phyloP scores from a whole-genome alignment of 1,140 invertebrate species.

The Drosophila ohnishii region DNA sequence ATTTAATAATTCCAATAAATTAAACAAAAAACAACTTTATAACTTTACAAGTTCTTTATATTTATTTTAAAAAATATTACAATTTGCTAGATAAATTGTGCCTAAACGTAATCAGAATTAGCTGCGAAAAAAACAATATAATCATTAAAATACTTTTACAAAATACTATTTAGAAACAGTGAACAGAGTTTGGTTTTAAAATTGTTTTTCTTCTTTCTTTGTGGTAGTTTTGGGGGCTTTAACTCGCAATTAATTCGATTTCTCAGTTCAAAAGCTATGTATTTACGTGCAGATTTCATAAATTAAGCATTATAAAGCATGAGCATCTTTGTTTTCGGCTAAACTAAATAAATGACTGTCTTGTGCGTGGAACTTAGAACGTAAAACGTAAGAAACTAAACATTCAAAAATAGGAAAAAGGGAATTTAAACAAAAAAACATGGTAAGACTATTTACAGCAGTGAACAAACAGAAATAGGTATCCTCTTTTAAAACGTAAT shows the following conservation, averaged over 20 bases:
- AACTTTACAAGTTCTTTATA: conserved; percentile 68
- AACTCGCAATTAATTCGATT: conserved; percentile 46
- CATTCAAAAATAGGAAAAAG: conserved; percentile 26
- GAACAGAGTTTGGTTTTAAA: conserved; percentile 52
- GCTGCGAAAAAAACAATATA: conserved; percentile 64
- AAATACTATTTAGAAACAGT: conserved; percentile 73
- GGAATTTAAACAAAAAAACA: conserved; percentile 62
- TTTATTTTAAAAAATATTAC: conserved; percentile 76
- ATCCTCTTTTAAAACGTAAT: conserved; percentile 67
- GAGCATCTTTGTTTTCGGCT: conserved; percentile 68
- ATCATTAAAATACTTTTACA: conserved; percentile 75
- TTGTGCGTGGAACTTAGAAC: conserved; percentile 70
- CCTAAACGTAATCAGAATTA: conserved; percentile 70
- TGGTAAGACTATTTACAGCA: conserved; percentile 71
- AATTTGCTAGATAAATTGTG: conserved; percentile 77
- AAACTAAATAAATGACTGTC: conserved; percentile 77
- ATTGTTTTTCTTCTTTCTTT: conserved; percentile 17
- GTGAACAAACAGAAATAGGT: conserved; percentile 50
- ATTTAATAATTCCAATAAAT: background rate
- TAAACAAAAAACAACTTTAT: conserved; percentile 6
- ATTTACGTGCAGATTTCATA: conserved; percentile 62
- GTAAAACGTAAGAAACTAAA: conserved; percentile 36
- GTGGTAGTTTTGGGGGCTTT: conserved; percentile 7
- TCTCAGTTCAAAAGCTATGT: conserved; percentile 66
- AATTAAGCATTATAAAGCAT: conserved; percentile 67